Evolutionary conservation across 2,113 vertebrate species (phyloP), one percentile per base, ranked within the genome.

Genomic region (Equus quagga): DNA sequence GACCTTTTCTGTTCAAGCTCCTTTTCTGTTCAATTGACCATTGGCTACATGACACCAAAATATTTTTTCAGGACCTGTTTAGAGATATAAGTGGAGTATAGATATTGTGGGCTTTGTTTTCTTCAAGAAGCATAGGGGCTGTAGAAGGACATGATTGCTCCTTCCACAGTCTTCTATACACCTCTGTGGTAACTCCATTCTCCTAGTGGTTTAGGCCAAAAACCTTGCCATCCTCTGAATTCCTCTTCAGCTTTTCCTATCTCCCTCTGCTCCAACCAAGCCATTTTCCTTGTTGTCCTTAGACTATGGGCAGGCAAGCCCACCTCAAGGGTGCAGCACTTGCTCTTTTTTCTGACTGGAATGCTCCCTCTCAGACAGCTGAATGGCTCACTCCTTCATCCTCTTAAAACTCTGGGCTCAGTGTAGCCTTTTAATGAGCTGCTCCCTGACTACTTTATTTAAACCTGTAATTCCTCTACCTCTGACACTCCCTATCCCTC

Each of bases 241-340:
- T 24, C 11, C 12, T 58, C 10, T 72, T 79, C 14, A n/a, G 54
- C 10, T 58, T 73, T 64, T 8, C 18, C 15, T 54, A 36, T 8
- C 2, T 26, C 0, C 24, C 31, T 75, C 1, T 17, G 1, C 19
- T n/a, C 18, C 1, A 24, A 21, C 3, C 12, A 19, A 4, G n/a
- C 12, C 17, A 1, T 85, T 69, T 65, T n/a, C 14, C 46, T 54
- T 84, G 14, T 18, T 18, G 5, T 18, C 2, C 17, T 76, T 21
- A 19, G 21, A 51, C 12, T 4, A 13, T 8, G 19, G 2, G 17
- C 1, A 15, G 8, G 8, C 19, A 75, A 0, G 1, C 17, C 6
- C 23, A 65, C 7, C 19, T 31, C 54, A 24, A 7, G 19, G 2
- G 1, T 31, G 5, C 3, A 24, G 8, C 6, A 6, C 5, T 64